Evolutionary conservation across 2,113 vertebrate species (phyloP).

Genomic region (Alosa alosa): DNA sequence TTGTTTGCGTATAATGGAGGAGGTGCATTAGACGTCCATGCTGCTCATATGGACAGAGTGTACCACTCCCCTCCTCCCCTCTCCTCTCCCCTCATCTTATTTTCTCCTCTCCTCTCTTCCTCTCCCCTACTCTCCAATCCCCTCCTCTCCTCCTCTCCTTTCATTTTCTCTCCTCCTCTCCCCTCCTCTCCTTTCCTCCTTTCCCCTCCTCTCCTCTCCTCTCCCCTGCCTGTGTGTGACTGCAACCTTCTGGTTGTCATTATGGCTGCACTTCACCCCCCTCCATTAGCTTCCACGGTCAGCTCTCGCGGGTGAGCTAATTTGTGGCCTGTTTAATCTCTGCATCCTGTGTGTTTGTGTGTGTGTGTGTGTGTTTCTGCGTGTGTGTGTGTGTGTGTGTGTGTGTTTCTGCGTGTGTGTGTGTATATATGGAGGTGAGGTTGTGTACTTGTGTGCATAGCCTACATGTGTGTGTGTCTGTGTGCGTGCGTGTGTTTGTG

Average conservation of each 20-base stretch:
- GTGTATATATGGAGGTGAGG: background rate
- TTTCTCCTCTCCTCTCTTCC: too few relatives aligned
- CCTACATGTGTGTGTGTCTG: background rate
- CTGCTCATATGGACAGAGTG: too few relatives aligned
- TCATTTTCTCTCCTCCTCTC: background rate
- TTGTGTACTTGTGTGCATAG: background rate
- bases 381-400: constrained; percentile 15
- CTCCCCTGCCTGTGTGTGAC: background rate
- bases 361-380: background rate
- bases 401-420: background rate
- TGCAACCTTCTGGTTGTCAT: constrained; percentile 36
- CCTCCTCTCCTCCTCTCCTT: too few relatives aligned
- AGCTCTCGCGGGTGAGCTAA: constrained; percentile 7
- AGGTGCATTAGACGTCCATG: too few relatives aligned
- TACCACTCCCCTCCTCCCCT: too few relatives aligned
- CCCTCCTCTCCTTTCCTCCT: too few relatives aligned
- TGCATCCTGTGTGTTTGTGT: constrained; percentile 16
- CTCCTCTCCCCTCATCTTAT: too few relatives aligned
- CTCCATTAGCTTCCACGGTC: constrained; percentile 25
- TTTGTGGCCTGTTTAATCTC: constrained; percentile 37
- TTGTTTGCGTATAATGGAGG: too few relatives aligned
- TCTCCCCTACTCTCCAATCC: too few relatives aligned
- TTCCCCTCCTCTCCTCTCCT: too few relatives aligned
- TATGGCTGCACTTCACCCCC: constrained; percentile 14
- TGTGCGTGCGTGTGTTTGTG: background rate